Evolutionary conservation across 2,113 vertebrate genomes (phyloP), one percentile per base, ranked within the genome.

Genomic region (Callopanchax toddi): DNA sequence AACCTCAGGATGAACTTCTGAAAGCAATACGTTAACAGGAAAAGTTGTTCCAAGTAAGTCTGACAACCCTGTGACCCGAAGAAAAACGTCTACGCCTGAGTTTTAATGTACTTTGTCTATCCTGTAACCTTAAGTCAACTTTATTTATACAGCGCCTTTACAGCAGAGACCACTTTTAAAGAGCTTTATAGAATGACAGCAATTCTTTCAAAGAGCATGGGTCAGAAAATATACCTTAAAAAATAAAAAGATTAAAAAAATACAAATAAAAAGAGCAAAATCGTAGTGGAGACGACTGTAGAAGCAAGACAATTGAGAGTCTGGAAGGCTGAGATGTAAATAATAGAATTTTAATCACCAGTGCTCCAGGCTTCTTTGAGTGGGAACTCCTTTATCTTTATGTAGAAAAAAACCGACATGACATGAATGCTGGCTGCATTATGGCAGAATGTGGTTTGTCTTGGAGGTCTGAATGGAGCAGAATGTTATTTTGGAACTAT

Each of bases 51-150:
- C 43, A 77, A 54, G 23, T 23, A 69, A 48, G 32, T 29, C 32
- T 45, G 59, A 36, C 42, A 48, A 52, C 18, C 8, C 23, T 49
- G 34, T 72, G 58, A 66, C 29, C 42, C 51, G 16, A 46, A 54
- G 37, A 36, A 22, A 43, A 3, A 2, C 4, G 42, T 22, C 2
- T 0, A 55, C 56, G 11, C 25, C 36, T 43, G 39, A 60, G 46
- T 23, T 67, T 58, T 62, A 21, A 25, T 39, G 52, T 45, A 69
- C 39, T 39, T 54, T 12, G 9, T 40, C 29, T 37, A 17, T 67
- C 17, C 49, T 16, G 46, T 18, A 15, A 15, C 23, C 11, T 34
- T 11, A 32, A 18, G 3, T 5, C 26, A 17, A 51, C 17, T 29
- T 51, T 29, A 29, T 5, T 29, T 11, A n/a, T 32, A 18, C 10